These are phyloP conservation scores for Oreochromis mossambicus DNA, from an alignment of 2,797 vertebrate genomes.

Conservation along the genomic window DNA sequence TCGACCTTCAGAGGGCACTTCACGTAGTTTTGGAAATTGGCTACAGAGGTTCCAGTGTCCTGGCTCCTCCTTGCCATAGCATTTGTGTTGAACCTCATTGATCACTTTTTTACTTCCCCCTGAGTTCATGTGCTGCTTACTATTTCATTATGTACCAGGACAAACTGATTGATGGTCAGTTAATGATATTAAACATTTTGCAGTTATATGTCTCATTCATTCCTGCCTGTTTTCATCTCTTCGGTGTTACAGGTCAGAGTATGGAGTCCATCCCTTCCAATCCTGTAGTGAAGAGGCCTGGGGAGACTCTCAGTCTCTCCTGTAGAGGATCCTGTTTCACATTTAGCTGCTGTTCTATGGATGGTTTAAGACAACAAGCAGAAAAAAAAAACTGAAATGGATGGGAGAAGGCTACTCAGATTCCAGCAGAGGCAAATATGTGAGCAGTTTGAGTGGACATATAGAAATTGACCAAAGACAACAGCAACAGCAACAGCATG, in stretches of 20 bases:
- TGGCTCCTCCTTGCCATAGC: no score
- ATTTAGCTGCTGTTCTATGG: background rate
- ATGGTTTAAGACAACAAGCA: background rate
- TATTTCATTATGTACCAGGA: background rate
- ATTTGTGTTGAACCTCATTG: no score
- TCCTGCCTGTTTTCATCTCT: background rate
- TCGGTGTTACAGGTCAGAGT: background rate
- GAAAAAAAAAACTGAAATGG: background rate
- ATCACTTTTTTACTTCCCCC: background rate
- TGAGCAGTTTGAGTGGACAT: background rate
- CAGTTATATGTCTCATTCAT: no score
- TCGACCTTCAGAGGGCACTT: no score
- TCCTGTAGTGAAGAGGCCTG: no score
- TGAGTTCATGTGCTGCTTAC: background rate
- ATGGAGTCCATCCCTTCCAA: background rate
- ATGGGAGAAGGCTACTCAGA: no score
- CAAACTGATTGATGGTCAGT: background rate
- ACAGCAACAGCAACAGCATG: rapidly evolving
- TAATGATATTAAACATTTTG: background rate
- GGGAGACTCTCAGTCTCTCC: slow-evolving; percentile 36
- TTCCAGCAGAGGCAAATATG: no score
- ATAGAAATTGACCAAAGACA: rapidly evolving
- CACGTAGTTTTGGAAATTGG: no score
- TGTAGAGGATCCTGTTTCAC: slow-evolving; percentile 30
- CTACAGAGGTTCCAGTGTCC: no score